Evolutionary conservation across 2,888 invertebrate genomes (phyloP), one percentile per base, ranked within the genome.

Genomic region (Apeira syringaria): DNA sequence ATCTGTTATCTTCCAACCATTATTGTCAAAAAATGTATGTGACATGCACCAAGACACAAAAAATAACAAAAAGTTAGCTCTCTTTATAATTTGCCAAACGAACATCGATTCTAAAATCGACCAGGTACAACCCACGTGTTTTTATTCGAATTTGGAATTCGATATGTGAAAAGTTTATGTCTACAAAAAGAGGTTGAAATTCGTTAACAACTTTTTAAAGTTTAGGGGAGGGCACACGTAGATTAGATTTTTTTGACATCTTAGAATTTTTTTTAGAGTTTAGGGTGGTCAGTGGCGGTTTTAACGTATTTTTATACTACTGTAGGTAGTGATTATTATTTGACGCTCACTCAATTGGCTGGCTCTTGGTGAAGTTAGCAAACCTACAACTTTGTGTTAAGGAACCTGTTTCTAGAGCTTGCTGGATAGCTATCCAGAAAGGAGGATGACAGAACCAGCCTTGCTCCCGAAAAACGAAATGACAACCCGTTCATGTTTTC

Each of bases 1-100:
- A 56, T 56, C 50, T 38, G 43, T 29, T 50, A 56, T 56, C 56
- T 42, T 22, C 20, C 37, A 40, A 39, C 28, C 49, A 49, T 50
- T 53, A 53, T 50, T 53, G 58, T 53, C 47, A 51, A 53, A 56
- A 57, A 53, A 49, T 50, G 47, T 48, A 47, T 36, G 47, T 43
- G 51, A 54, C 53, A 54, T 40, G 26, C 28, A 33, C 31, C 18
- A 9, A 22, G 27, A 28, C 20, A 1, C 3, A 27, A 25, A 41
- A 24, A 34, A 35, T 11, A 22, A 11, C 8, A 18, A 20, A 35
- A 7, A 20, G 9, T 1, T 20, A 2, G 11, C 10, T 17, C 20
- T 25, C 9, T 2, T 18, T 17, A 2, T 24, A 30, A 32, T 35
- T 33, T 43, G 36, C 15, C 43, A 45, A 34, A 9, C 45, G 31